Percentiles rank a stretch among this genome's conserved stretches.
Conservation (phyloP, 1,140 invertebrate species). For the Conopomorpha cramerella region DNA sequence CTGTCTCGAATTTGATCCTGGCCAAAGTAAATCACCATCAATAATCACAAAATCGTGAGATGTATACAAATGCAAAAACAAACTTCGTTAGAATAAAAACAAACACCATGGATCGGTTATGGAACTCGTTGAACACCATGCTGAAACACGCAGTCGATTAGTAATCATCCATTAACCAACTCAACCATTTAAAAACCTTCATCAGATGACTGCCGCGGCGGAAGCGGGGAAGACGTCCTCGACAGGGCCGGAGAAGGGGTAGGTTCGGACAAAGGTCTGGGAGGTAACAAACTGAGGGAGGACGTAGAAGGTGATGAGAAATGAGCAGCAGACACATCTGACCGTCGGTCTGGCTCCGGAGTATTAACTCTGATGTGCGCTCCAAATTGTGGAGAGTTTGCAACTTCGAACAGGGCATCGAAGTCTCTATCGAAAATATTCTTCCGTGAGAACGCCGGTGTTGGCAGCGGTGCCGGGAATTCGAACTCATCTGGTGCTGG, state of each 20-base stretch:
- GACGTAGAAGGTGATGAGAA: slow-evolving; percentile 32
- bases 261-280: slow-evolving; percentile 38
- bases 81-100: too few species aligned
- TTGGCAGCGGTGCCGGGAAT: slow-evolving; percentile 46
- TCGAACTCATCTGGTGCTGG: slow-evolving; percentile 56
- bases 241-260: slow-evolving; percentile 25
- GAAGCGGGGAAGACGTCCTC: slow-evolving; percentile 29
- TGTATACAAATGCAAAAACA: too few species aligned
- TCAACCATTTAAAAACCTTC: slow-evolving; percentile 50
- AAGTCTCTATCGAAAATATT: slow-evolving; percentile 60
- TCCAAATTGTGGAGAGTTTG: slow-evolving; percentile 48
- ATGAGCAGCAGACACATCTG: slow-evolving; percentile 37
- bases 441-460: slow-evolving; percentile 56
- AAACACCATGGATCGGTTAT: too few species aligned
- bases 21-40: too few species aligned
- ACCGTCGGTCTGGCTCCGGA: slow-evolving; percentile 48
- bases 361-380: slow-evolving; percentile 54
- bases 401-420: slow-evolving; percentile 55
- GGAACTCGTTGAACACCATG: too few species aligned
- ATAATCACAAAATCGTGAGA: too few species aligned
- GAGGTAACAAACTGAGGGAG: slow-evolving; percentile 36
- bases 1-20: slow-evolving; percentile 38
- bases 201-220: slow-evolving; percentile 41
- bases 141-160: slow-evolving; percentile 17
- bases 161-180: slow-evolving; percentile 26